Evolutionary conservation across 2,888 invertebrate species (phyloP), one percentile per base, ranked within the genome.

Genomic region (Oscheius myriophilus): DNA sequence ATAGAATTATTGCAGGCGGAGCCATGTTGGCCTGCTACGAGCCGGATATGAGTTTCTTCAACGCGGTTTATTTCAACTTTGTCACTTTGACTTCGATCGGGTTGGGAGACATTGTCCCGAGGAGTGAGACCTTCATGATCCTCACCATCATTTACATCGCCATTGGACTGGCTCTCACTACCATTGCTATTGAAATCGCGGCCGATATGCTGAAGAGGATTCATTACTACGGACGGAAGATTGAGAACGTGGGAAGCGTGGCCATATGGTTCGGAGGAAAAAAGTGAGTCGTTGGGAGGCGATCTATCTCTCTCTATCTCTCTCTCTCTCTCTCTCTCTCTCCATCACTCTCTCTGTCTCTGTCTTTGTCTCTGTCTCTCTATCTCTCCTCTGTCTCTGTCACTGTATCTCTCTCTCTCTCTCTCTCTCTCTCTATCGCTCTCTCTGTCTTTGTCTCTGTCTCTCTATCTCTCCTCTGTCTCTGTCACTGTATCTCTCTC

Each of bases 111-210:
- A 80, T 83, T 63, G 79, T 83, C 12, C 83, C 83, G 41, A 76
- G 72, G 55, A 81, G 83, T 55, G 83, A 84, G 66, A 73, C 83
- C 1, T 85, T 80, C 67, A 81, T 85, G 82, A 66, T 77, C 1
- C 58, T 85, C n/a, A 85, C 85, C 9, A 77, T 85, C 21, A 58
- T 84, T n/a, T 85, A 85, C 67, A 85, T 85, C 46, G 80, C 84
- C 1, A 71, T 85, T 16, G 85, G 85, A 1, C 69, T 85, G 11
- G 84, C 85, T 2, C 64, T 85, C 23, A 85, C 85, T 0, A 85
- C 85, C 25, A 85, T 85, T 33, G 84, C 85, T 1, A 83, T 85
- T n/a, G 82, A 85, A 70, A 85, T 85, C 23, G 84, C 84, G 6
- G 84, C 84, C 0, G 85, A 85, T 59, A 77, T 78, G 0, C 65